Evolutionary conservation across 2,797 vertebrate species (phyloP).

Genomic region (Chelon auratus): DNA sequence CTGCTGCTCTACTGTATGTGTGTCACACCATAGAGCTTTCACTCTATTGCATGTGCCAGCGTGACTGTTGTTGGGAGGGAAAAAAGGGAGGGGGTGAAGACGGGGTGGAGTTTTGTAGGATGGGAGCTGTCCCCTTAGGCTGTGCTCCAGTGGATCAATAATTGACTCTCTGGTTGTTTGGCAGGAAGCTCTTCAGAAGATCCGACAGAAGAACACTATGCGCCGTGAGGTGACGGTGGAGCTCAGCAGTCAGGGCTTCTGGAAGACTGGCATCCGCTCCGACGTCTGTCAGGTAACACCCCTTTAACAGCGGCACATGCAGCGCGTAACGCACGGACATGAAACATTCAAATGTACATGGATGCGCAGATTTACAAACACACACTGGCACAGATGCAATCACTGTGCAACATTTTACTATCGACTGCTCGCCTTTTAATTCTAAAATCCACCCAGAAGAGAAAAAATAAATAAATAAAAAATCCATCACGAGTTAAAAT

Average conservation of each 20-base stretch:
- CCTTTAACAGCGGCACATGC: background rate
- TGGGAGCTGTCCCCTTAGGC: slow-evolving; percentile 60
- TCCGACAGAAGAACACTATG: slow-evolving; percentile 99
- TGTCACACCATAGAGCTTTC: slow-evolving; percentile 53
- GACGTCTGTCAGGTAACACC: slow-evolving; percentile 94
- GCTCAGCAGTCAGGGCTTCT: slow-evolving; percentile 98
- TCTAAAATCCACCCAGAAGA: too few relatives aligned
- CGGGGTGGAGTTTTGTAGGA: slow-evolving; percentile 15
- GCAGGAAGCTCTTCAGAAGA: slow-evolving; percentile 98
- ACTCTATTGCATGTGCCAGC: slow-evolving; percentile 65
- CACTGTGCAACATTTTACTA: too few relatives aligned
- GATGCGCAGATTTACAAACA: background rate
- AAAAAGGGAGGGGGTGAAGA: background rate
- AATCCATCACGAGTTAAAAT: too few relatives aligned
- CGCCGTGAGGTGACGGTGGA: slow-evolving; percentile 98
- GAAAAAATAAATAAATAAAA: too few relatives aligned
- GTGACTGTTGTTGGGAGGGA: slow-evolving; percentile 40
- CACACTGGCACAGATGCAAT: too few relatives aligned
- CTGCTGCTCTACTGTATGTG: slow-evolving; percentile 23
- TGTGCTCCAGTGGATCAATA: slow-evolving; percentile 68
- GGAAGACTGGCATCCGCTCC: slow-evolving; percentile 98
- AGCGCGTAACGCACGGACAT: background rate
- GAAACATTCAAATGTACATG: background rate
- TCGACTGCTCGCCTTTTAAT: too few relatives aligned
- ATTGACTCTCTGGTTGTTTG: slow-evolving; percentile 72